Base-by-base conservation (phyloP, 1,140 invertebrate species). In the Coenobita brevimanus region DNA sequence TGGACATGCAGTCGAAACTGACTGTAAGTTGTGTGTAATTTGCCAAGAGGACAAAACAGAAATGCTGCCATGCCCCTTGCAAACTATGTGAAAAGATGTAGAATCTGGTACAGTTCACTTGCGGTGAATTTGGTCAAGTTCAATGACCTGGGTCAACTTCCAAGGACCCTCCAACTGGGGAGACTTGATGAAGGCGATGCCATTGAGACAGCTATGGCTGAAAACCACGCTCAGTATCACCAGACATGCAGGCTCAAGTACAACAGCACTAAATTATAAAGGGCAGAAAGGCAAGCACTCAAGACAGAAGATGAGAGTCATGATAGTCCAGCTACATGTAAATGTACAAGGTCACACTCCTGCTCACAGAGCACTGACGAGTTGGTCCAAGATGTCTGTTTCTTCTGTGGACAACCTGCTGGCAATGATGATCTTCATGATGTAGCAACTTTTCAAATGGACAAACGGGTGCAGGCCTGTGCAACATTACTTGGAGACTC, bases 21-120 rank as follows among this genome's bases (percentile, higher is more conserved):
- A 83, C 82, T 69, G 64, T 62, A 83, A 54, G 36, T 27, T 83
- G 2, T 83, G 82, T 43, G 27, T 83, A 2, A 83, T 83, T 38
- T 83, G 67, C 60, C 82, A 83, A 73, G 82, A 83, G 43, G 38
- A 83, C 64, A 73, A 83, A 38, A 41, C 64, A 73, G 82, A 83
- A n/a, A n/a, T 41, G 15, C 41, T 83, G 82, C 69, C 82, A 62
- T 30, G 60, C n/a, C 67, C 82, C 24, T 30, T 21, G 17, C 62
- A 83, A 21, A 30, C 62, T 21, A 83, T 71, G 8, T 6, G 67
- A 73, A 54, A 41, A 73, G 33, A 73, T 24, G 17, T 8, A 3
- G 64, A 67, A 30, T 24, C 36, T 71, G 38, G 67, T 83, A 83
- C 64, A 83, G 82, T 83, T 83, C 67, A 73, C 82, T 73, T 41